phyloP scores from a whole-genome alignment of 2,113 vertebrate genomes.

The Arenaria interpres region DNA sequence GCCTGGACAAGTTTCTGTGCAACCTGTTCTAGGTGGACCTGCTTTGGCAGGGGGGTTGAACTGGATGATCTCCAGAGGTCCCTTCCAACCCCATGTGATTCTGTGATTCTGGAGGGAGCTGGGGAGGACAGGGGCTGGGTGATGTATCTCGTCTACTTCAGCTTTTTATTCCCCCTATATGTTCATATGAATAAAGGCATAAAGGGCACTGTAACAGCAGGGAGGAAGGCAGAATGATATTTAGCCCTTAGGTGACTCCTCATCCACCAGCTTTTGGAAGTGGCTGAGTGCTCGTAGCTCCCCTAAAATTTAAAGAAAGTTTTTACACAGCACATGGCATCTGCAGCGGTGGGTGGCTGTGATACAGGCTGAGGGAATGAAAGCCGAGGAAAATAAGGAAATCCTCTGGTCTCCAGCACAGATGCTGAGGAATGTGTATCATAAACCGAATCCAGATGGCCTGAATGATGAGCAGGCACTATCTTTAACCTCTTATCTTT shows the following conservation, averaged over 20 bases:
- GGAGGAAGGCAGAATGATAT: not conserved
- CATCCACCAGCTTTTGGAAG: not conserved
- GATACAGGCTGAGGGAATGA: not conserved
- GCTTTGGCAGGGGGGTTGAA: no score
- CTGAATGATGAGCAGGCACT: not conserved
- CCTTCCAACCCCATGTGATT: no score
- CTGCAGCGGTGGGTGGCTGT: not conserved
- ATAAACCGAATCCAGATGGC: slow-evolving; percentile 43
- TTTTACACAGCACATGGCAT: not conserved
- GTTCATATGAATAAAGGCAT: not conserved
- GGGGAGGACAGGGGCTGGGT: no score
- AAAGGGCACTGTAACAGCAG: not conserved
- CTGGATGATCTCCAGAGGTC: no score
- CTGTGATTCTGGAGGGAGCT: not conserved
- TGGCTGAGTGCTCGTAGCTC: rapidly evolving
- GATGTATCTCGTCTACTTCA: rapidly evolving
- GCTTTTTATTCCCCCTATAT: not conserved
- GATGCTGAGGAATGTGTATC: slow-evolving; percentile 30
- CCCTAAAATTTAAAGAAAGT: not conserved
- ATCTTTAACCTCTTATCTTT: slow-evolving; percentile 8
- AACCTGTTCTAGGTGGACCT: no score
- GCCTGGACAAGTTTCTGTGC: no score
- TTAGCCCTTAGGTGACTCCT: not conserved
- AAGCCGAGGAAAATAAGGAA: not conserved
- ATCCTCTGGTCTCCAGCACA: slow-evolving; percentile 2